phyloP scores from a whole-genome alignment of 2,113 vertebrate species.

The Ia io region DNA sequence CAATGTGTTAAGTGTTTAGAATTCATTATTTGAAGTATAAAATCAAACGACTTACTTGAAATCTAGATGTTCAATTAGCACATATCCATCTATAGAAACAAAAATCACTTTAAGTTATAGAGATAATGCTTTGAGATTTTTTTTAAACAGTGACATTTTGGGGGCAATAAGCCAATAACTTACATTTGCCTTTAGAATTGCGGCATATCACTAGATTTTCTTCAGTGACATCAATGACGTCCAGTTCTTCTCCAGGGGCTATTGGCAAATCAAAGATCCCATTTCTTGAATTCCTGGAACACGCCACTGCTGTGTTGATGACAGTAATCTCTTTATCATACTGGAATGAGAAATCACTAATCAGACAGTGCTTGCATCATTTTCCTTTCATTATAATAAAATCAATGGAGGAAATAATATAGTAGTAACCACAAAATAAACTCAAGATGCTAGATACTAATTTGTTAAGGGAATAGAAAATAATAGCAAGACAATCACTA shows the following conservation, averaged over 20 bases:
- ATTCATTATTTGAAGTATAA: constrained; percentile 3
- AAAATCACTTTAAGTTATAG: not conserved
- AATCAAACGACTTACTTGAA: constrained; percentile 80
- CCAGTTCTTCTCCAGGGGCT: constrained; percentile 81
- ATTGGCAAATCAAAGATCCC: constrained; percentile 76
- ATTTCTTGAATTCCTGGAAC: constrained; percentile 63
- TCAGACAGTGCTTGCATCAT: not conserved
- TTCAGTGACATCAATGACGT: constrained; percentile 76
- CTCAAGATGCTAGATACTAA: not conserved
- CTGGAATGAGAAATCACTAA: constrained; percentile 64
- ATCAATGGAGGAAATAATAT: not conserved
- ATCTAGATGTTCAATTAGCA: constrained; percentile 81
- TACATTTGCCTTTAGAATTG: constrained; percentile 84
- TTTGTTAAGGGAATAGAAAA: not conserved
- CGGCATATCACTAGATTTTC: constrained; percentile 80
- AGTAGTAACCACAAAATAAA: not conserved
- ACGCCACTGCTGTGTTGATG: constrained; percentile 72
- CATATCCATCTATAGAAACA: constrained; percentile 79
- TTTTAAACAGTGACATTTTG: not conserved
- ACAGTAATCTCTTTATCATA: constrained; percentile 78
- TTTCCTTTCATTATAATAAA: not conserved
- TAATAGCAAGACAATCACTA: not conserved
- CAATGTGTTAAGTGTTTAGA: not conserved
- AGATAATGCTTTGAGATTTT: not conserved
- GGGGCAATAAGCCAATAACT: constrained; percentile 43